Conservation (phyloP, 2,113 vertebrate species). For the Toxotes jaculatrix region DNA sequence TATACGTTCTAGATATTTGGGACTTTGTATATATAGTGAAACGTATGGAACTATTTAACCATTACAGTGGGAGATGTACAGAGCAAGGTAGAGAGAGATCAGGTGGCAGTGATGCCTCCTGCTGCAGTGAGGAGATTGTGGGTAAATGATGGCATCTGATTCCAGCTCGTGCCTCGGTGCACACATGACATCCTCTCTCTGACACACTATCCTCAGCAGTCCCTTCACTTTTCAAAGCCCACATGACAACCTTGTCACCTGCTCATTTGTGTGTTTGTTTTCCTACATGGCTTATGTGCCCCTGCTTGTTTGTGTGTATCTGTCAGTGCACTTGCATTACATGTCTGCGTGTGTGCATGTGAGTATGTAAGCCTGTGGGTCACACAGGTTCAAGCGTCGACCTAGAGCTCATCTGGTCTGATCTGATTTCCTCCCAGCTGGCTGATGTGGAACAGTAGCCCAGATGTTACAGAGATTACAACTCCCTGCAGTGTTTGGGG, state of each 20-base stretch:
- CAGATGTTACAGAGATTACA: conserved; percentile 77
- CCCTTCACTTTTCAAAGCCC: conserved; percentile 43
- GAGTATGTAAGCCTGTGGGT: conserved; percentile 19
- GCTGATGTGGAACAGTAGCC: conserved; percentile 71
- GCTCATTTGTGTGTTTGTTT: conserved; percentile 8
- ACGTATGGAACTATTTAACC: neutral
- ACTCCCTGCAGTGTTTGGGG: conserved; percentile 26
- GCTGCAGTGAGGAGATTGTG: conserved; percentile 12
- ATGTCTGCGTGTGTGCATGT: neutral
- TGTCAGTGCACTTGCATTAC: neutral
- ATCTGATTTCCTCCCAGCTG: conserved; percentile 69
- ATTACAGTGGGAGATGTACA: neutral
- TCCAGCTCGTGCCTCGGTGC: neutral
- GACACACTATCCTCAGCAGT: conserved; percentile 23
- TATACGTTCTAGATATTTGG: neutral
- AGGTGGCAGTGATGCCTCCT: conserved; percentile 5
- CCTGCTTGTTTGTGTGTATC: conserved; percentile 28
- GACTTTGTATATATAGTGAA: neutral
- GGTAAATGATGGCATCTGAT: conserved; percentile 21
- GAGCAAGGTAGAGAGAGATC: neutral
- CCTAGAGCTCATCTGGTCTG: conserved; percentile 67
- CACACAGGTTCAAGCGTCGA: conserved; percentile 37
- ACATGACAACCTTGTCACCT: conserved; percentile 22
- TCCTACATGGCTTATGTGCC: neutral
- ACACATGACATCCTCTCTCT: conserved; percentile 24